phyloP scores from a whole-genome alignment of 2,113 vertebrate species.

The Mystacornis crossleyi region DNA sequence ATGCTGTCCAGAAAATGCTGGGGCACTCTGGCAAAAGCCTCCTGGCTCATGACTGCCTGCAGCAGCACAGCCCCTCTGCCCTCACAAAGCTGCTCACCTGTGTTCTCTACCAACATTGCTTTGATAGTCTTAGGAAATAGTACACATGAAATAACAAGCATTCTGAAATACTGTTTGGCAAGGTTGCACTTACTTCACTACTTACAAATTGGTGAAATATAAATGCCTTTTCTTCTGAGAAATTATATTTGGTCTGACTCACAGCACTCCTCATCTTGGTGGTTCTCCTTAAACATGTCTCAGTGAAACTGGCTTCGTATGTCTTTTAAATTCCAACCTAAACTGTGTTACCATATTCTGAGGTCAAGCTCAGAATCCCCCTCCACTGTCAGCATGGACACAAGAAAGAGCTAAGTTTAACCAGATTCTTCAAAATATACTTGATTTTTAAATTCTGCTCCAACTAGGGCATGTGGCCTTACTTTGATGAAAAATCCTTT shows the following conservation, averaged over 20 bases:
- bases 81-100: neutral
- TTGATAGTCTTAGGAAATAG: neutral
- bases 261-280: neutral
- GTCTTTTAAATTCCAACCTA: neutral
- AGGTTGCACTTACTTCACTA: neutral
- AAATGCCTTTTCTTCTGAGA: neutral
- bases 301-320: neutral
- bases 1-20: rapidly evolving
- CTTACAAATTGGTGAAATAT: neutral
- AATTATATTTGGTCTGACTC: neutral
- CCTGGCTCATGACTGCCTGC: neutral
- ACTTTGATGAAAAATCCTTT: neutral
- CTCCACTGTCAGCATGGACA: neutral
- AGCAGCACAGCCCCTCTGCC: neutral
- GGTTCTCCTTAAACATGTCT: neutral
- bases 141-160: neutral
- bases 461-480: neutral
- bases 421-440: neutral
- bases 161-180: neutral
- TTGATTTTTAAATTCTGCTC: neutral
- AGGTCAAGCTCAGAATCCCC: neutral
- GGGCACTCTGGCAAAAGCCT: neutral
- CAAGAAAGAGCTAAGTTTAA: neutral
- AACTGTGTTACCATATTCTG: neutral
- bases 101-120: neutral